phyloP scores from a whole-genome alignment of 2,888 invertebrate genomes.

The Stenotaenia linearis region DNA sequence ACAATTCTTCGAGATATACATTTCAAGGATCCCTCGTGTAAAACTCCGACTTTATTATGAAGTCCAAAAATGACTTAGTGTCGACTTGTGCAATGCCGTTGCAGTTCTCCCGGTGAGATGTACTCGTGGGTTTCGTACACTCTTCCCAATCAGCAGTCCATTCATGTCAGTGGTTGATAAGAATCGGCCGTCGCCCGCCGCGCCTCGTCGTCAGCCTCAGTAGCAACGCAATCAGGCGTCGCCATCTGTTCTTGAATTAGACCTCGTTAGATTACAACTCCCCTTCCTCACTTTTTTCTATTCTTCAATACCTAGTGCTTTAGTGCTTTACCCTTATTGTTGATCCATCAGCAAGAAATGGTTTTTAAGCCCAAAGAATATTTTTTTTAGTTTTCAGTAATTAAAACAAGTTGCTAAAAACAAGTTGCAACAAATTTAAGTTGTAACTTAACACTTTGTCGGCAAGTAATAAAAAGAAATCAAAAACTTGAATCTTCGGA shows the following conservation, averaged over 20 bases:
- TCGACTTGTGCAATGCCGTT: neutral
- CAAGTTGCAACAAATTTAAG: too few species aligned
- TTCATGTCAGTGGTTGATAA: constrained; percentile 26
- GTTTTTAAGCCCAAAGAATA: neutral
- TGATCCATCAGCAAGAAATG: neutral
- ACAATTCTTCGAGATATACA: neutral
- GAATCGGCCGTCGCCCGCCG: constrained; percentile 21
- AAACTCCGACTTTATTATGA: neutral
- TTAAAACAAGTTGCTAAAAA: too few species aligned
- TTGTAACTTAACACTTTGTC: too few species aligned
- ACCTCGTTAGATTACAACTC: constrained; percentile 26
- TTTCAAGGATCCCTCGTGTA: neutral
- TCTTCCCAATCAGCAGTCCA: constrained; percentile 26
- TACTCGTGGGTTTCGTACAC: neutral
- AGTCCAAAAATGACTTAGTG: neutral
- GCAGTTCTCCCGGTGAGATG: neutral
- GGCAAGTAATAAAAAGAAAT: too few species aligned
- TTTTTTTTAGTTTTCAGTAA: too few species aligned
- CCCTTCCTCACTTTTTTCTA: constrained; percentile 9
- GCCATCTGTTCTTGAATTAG: constrained; percentile 27
- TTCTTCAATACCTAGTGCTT: neutral
- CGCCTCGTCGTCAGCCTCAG: constrained; percentile 27
- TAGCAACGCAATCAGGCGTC: constrained; percentile 26
- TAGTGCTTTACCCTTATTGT: neutral
- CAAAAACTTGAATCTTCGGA: too few species aligned